Percentiles rank a stretch among this genome's conserved stretches.
Conservation (phyloP, 2,113 vertebrate species). For the Halichoerus grypus region DNA sequence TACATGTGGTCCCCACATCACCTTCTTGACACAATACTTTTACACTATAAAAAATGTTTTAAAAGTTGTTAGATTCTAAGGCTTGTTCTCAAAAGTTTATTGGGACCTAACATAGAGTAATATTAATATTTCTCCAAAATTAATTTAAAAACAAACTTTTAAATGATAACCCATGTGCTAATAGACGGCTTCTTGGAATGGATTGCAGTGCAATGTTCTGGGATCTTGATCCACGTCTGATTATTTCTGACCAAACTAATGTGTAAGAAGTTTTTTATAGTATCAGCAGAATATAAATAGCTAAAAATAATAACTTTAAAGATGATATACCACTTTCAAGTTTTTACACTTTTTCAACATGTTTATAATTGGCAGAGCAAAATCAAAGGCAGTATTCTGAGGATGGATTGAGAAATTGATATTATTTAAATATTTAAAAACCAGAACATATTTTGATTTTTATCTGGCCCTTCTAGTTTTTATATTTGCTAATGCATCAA, state of each 20-base stretch:
- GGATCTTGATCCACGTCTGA: neutral
- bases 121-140: neutral
- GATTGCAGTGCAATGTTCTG: neutral
- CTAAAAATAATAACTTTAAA: neutral
- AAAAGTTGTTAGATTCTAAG: neutral
- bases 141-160: neutral
- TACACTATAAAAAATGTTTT: neutral
- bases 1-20: neutral
- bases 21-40: neutral
- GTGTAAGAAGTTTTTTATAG: neutral
- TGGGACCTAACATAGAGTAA: neutral
- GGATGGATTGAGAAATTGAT: neutral
- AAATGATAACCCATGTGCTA: neutral
- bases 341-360: neutral
- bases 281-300: neutral
- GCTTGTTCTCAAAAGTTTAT: neutral
- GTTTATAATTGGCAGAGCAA: neutral
- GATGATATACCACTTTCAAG: neutral
- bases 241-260: neutral
- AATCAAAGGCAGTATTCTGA: neutral
- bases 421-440: constrained; percentile 43
- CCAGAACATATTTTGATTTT: neutral
- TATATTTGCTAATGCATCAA: neutral
- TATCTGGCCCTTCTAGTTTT: neutral
- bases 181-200: neutral